Evolutionary conservation across 1,140 invertebrate species (phyloP).

Genomic region (Drosophila tani): DNA sequence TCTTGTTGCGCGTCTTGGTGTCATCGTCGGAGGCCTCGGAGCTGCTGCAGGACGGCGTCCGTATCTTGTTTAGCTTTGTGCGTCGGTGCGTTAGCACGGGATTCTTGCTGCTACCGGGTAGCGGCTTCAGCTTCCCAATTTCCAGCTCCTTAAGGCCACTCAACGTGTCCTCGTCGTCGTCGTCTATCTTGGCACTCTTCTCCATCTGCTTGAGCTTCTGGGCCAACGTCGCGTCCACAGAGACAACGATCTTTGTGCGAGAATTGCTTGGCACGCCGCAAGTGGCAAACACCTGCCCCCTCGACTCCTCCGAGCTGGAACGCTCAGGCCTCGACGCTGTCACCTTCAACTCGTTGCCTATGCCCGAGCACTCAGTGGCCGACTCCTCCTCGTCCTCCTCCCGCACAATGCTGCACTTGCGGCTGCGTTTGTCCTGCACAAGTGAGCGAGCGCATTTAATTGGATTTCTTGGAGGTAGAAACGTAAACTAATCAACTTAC

Average conservation of each 20-base stretch:
- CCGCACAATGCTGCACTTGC: constrained; percentile 95
- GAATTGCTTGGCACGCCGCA: constrained; percentile 62
- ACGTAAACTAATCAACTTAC: constrained; percentile 35
- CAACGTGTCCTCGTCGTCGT: constrained; percentile 56
- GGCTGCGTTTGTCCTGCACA: constrained; percentile 85
- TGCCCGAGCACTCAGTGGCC: constrained; percentile 86
- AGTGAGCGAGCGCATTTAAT: background rate
- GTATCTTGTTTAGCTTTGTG: constrained; percentile 90
- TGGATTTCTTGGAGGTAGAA: background rate
- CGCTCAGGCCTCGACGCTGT: constrained; percentile 85
- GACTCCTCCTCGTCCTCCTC: constrained; percentile 93
- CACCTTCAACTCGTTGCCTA: constrained; percentile 85
- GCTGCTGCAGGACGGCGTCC: constrained; percentile 94
- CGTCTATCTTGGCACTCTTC: constrained; percentile 61
- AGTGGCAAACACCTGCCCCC: constrained; percentile 11
- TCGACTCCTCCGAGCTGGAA: constrained; percentile 10
- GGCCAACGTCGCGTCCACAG: constrained; percentile 65
- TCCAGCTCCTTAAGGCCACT: constrained; percentile 74
- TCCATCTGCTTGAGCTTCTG: constrained; percentile 81
- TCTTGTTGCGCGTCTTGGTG: constrained; percentile 92
- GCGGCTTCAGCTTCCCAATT: constrained; percentile 85
- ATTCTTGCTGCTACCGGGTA: constrained; percentile 86
- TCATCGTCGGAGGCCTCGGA: constrained; percentile 97
- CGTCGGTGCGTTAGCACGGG: constrained; percentile 86
- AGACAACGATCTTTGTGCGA: constrained; percentile 71